Evolutionary conservation across 2,888 invertebrate genomes (phyloP).

Genomic region (Plusia festucae): DNA sequence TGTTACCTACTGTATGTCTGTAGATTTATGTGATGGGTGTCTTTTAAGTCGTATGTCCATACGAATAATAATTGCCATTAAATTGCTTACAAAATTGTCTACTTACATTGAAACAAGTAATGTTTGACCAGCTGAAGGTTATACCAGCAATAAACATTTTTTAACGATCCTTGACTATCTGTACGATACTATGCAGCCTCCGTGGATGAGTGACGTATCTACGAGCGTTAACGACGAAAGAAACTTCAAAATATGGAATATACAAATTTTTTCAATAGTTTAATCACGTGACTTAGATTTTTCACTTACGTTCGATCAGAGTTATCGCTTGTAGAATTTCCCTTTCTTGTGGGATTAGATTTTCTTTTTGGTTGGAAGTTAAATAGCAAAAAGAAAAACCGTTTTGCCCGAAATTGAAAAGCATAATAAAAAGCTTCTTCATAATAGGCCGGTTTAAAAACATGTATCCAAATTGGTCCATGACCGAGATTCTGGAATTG

Average conservation of each 20-base stretch:
- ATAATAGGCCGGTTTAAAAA: neutral
- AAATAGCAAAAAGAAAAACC: too few relatives aligned
- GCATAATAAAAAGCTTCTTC: too few relatives aligned
- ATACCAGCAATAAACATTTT: neutral
- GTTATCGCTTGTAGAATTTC: too few relatives aligned
- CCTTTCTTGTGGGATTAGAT: too few relatives aligned
- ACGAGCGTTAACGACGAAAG: too few relatives aligned
- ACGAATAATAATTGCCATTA: neutral
- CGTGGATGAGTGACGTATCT: too few relatives aligned
- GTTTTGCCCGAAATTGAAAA: too few relatives aligned
- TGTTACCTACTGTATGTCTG: neutral
- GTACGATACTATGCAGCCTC: neutral
- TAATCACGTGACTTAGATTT: too few relatives aligned
- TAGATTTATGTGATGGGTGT: neutral
- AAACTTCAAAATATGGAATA: too few relatives aligned
- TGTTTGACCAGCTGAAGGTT: neutral
- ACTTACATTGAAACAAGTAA: neutral
- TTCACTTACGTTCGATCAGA: too few relatives aligned
- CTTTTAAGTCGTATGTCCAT: neutral
- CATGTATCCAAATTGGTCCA: neutral
- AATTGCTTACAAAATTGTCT: neutral
- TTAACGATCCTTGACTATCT: neutral
- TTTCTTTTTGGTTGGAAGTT: too few relatives aligned
- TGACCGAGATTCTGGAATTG: slow-evolving; percentile 4
- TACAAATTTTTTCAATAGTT: too few relatives aligned